These are phyloP conservation scores for Muscicapa comitata DNA, from an alignment of 2,797 vertebrate genomes.

Conservation along the genomic window DNA sequence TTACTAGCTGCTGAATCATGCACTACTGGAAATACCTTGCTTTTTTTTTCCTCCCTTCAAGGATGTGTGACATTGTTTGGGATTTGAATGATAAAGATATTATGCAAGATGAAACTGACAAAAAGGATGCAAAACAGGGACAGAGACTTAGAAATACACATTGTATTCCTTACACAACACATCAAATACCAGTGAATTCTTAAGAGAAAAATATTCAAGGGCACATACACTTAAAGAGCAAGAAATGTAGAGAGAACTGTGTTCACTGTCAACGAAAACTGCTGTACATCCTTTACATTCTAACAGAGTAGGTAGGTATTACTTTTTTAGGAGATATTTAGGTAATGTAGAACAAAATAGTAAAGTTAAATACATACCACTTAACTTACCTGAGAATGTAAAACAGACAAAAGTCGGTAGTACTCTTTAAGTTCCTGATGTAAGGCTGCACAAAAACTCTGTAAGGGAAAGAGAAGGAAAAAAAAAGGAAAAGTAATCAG, in stretches of 20 bases:
- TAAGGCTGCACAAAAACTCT: constrained; percentile 97
- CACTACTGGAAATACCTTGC: background rate
- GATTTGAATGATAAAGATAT: background rate
- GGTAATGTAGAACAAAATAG: background rate
- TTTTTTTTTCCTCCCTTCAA: background rate
- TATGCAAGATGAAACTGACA: background rate
- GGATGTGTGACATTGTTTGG: background rate
- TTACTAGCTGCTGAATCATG: background rate
- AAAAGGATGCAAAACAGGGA: background rate
- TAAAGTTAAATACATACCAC: background rate
- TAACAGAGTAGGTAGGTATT: background rate
- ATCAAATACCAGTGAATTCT: background rate
- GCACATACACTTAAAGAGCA: background rate
- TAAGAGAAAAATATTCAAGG: background rate
- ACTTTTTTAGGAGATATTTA: background rate
- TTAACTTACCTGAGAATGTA: constrained; percentile 90
- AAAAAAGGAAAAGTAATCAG: background rate
- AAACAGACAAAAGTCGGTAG: constrained; percentile 92
- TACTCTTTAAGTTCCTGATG: constrained; percentile 98
- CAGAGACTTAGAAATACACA: background rate
- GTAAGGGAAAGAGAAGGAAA: background rate
- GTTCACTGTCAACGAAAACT: background rate
- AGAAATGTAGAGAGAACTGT: background rate
- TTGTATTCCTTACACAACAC: background rate
- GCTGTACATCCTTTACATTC: background rate